Evolutionary conservation across 2,888 invertebrate species (phyloP).

Genomic region (Podabrus alpinus): DNA sequence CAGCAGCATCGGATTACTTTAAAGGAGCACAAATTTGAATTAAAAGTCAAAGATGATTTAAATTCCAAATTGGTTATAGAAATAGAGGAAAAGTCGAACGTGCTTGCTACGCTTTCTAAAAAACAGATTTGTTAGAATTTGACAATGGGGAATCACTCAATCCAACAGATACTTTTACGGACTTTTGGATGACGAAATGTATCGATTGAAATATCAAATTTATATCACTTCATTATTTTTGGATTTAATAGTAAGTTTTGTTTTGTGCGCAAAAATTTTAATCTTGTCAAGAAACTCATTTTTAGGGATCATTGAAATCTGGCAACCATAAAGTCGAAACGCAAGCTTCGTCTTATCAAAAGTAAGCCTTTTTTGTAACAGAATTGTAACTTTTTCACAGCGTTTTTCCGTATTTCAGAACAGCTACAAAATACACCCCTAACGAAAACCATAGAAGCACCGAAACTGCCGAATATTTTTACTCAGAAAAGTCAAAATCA

Average conservation of each 20-base stretch:
- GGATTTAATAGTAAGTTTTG: constrained; percentile 6
- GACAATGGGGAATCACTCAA: not conserved
- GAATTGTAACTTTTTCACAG: not conserved
- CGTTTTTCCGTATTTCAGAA: not conserved
- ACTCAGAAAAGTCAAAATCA: too few relatives aligned
- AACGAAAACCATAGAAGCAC: not conserved
- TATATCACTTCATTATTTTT: not conserved
- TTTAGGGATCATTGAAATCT: not conserved
- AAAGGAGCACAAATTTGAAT: not conserved
- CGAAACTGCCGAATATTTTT: not conserved
- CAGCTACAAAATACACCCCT: not conserved
- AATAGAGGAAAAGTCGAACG: not conserved
- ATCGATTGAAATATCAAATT: constrained; percentile 4
- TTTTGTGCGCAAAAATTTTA: not conserved
- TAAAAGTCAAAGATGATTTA: not conserved
- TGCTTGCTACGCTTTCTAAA: not conserved
- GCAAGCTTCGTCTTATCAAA: not conserved
- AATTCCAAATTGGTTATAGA: not conserved
- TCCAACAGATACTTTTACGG: not conserved
- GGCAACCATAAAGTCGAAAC: not conserved
- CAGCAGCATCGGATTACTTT: not conserved
- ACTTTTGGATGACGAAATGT: constrained; percentile 8
- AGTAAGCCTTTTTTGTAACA: not conserved
- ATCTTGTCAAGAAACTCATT: too few relatives aligned
- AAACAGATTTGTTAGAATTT: not conserved